Evolutionary conservation across 2,888 invertebrate species (phyloP), one percentile per base, ranked within the genome.

Genomic region (Magallana nippona): DNA sequence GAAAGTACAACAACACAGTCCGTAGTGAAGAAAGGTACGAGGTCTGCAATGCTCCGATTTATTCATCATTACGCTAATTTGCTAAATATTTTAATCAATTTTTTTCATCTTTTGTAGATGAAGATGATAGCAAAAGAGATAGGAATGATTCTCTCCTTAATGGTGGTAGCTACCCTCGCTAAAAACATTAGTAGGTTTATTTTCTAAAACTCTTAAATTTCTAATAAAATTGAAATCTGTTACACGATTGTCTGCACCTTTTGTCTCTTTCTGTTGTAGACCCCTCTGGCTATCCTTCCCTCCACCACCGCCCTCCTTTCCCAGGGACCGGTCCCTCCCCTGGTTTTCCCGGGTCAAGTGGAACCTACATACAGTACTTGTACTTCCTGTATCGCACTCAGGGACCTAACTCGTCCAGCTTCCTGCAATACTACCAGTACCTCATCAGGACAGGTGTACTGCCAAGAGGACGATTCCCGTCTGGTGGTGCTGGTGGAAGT

Each of bases 321-420:
- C 44, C 44, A 44, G 60, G 60, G 5, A 17, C 60, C 60, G n/a
- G 60, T 15, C 17, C 17, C n/a, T 1, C n/a, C 60, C 60, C 60
- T n/a, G n/a, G 15, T 60, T 1, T 60, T 17, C 60, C 60, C 8
- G 60, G 60, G 8, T 60, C 60, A n/a, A n/a, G 60, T 60, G 17
- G n/a, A n/a, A n/a, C 60, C 60, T 60, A 60, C 8, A 60, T 60
- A 8, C 60, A 60, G 15, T 60, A 60, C n/a, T 10, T 60, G 60
- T n/a, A 60, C 2, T 60, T n/a, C 60, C 60, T 60, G 60, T 60
- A 60, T n/a, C 60, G 60, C 60, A 60, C 60, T n/a, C 60, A 60
- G 60, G 60, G 60, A 60, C 60, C 60, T 1, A 60, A 60, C 60
- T 60, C 60, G 8, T 60, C 60, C 17, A 60, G 60, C 60, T 60